Evolutionary conservation across 2,888 invertebrate genomes (phyloP), one percentile per base, ranked within the genome.

Genomic region (Harpalus rubripes): DNA sequence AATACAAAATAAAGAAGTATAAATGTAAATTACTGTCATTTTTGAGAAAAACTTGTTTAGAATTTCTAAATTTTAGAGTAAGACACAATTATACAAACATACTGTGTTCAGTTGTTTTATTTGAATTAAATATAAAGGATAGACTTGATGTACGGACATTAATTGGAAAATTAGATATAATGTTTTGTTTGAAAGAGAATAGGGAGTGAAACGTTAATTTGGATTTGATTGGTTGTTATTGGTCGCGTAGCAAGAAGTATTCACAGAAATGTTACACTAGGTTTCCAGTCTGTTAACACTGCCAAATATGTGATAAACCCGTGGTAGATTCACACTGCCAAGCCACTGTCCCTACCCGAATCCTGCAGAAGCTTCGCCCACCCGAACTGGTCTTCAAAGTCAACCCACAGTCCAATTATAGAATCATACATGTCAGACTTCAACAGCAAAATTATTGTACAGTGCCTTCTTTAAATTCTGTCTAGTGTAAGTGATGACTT

Each of bases 381-480:
- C 26, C 78, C 58, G n/a, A 58, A 52, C 56, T 56, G 56, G 32
- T 58, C 56, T 12, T 78, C 39, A 78, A 18, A 78, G 6, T 78
- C 22, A 41, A 74, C 78, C 78, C 78, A 78, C 78, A 78, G 78
- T 78, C 78, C 78, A 58, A 32, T 72, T n/a, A 68, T 78, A 58
- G 78, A 78, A 78, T 84, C 26, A 44, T 52, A 76, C 52, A 76
- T 78, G 78, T 78, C 76, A 84, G 59, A 78, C 32, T 80, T 79
- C 80, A 80, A 85, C 65, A 65, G 80, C 85, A 85, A 85, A 79
- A 85, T 85, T 85, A 85, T 80, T 80, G 79, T 85, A 85, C 85
- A 85, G 85, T 85, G 85, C 85, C 85, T 85, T 85, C 85, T 85
- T 85, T 85, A 72, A 80, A 85, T 85, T 85, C 80, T 85, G 85